Evolutionary conservation across 2,888 invertebrate genomes (phyloP).

Genomic region (Mycogona germanica): DNA sequence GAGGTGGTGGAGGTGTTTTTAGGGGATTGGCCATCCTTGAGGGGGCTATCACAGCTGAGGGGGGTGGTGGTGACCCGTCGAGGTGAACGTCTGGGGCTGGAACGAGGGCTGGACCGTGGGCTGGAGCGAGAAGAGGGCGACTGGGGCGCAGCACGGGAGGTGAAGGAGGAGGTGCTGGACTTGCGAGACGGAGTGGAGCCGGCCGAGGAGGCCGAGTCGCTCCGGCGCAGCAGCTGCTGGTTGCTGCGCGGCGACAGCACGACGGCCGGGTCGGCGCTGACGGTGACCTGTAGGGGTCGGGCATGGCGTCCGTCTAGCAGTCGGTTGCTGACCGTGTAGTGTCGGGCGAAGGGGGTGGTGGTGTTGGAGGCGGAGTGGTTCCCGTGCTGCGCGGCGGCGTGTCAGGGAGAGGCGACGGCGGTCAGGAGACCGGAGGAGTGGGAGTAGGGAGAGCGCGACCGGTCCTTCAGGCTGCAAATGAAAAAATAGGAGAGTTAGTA

Average conservation of each 20-base stretch:
- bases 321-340: too few relatives aligned
- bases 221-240: conserved; percentile 4
- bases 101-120: too few relatives aligned
- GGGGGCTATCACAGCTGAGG: too few relatives aligned
- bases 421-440: not conserved
- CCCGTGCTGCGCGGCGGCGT: conserved; percentile 8
- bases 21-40: too few relatives aligned
- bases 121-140: not conserved
- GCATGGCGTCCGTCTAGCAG: not conserved
- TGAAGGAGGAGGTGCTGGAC: too few relatives aligned
- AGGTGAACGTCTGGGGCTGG: too few relatives aligned
- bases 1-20: conserved; percentile 1
- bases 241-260: not conserved
- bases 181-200: conserved; percentile 6
- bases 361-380: conserved; percentile 1
- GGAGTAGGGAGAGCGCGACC: too few relatives aligned
- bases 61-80: too few relatives aligned
- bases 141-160: too few relatives aligned
- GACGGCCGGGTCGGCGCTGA: not conserved
- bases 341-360: not conserved
- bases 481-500: too few relatives aligned
- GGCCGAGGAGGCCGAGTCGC: conserved; percentile 10
- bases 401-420: conserved; percentile 12
- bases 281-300: too few relatives aligned
- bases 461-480: conserved; percentile 10